Base-by-base conservation (phyloP, 2,113 vertebrate species). In the Cyphomyrus discorhynchus region DNA sequence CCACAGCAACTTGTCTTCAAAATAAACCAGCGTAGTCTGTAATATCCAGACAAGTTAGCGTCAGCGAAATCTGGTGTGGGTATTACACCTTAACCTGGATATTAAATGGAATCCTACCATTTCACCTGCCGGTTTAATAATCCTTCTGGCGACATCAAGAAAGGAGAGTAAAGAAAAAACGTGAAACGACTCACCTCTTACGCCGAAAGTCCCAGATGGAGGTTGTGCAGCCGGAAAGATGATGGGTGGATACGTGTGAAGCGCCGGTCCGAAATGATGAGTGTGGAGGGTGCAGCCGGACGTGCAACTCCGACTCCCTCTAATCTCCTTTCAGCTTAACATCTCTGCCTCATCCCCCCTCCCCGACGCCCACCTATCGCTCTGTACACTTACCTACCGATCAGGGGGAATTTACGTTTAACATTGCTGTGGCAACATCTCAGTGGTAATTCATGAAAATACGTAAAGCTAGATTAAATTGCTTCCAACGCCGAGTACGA, bases 281-380 rank as follows among this genome's bases (percentile, higher is more conserved):
- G 52, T 46, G 35, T 46, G 87, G 45, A 58, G 77, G 52, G 50
- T 84, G 52, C 15, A 46, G 88, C n/a, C 62, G 31, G 39, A 89
- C 80, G 47, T 46, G 80, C 89, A 39, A 53, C 50, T 84, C 42
- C 58, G 83, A 62, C 39, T 82, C 52, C 50, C 52, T 58, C 80
- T 89, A 89, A 89, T 89, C 89, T 89, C 80, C 39, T 84, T 42
- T 62, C 35, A 89, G 52, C 80, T 89, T 35, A 85, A 42, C 42
- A 56, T 84, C 77, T 27, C 35, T 58, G 10, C 19, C 49, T 35
- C 50, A 35, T 52, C 35, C 88, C 39, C 74, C 52, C 24, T 58
- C 77, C 49, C 50, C 21, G 8, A 52, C 77, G 21, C 50, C 3
- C 87, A 84, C 70, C 27, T 5, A 89, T 50, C 49, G 88, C 19